phyloP scores from a whole-genome alignment of 2,113 vertebrate genomes.

The Menidia beryllina region DNA sequence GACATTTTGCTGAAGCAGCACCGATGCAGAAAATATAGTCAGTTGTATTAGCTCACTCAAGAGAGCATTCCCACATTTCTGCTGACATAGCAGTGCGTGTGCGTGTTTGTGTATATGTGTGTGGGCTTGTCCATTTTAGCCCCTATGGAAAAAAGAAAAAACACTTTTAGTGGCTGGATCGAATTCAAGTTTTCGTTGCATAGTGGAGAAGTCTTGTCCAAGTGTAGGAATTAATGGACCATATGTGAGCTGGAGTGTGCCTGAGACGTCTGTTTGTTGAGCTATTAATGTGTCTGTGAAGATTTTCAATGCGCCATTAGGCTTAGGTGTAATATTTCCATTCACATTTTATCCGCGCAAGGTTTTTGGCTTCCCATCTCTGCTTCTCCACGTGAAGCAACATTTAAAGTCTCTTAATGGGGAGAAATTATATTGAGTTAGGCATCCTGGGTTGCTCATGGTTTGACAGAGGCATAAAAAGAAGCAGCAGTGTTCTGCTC shows the following conservation, averaged over 20 bases:
- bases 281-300: neutral
- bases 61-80: slow-evolving; percentile 22
- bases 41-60: slow-evolving; percentile 14
- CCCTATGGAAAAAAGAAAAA: neutral
- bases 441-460: neutral
- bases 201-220: too few relatives aligned
- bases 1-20: slow-evolving; percentile 57
- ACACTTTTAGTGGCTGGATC: neutral
- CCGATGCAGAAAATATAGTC: slow-evolving; percentile 22
- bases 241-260: neutral
- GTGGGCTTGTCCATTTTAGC: neutral
- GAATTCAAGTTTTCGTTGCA: neutral
- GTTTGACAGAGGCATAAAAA: neutral
- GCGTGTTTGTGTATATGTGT: slow-evolving; percentile 19
- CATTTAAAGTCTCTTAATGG: neutral
- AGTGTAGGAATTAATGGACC: neutral
- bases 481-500: neutral
- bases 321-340: neutral
- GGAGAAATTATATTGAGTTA: neutral
- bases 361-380: neutral
- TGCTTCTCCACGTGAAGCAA: neutral
- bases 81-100: slow-evolving; percentile 55
- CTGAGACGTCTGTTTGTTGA: neutral
- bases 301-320: neutral
- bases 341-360: neutral